These are phyloP conservation scores for Julus scanicus DNA, from an alignment of 2,888 invertebrate genomes.

Conservation along the genomic window DNA sequence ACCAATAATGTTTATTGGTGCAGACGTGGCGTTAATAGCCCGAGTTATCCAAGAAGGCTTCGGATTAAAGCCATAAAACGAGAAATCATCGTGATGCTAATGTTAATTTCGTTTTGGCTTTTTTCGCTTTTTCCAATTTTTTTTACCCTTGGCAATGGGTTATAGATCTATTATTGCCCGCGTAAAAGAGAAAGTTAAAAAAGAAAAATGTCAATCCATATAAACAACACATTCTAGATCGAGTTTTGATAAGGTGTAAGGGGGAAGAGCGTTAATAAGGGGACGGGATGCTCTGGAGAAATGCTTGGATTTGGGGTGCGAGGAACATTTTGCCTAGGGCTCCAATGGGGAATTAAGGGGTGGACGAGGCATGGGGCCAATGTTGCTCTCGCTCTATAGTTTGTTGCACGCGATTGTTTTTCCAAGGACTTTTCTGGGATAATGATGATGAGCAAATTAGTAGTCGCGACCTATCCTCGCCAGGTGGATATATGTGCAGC, in stretches of 20 bases:
- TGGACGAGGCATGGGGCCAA: neutral
- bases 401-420: slow-evolving; percentile 45
- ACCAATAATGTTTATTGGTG: slow-evolving; percentile 17
- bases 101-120: neutral
- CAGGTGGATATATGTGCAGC: slow-evolving; percentile 25
- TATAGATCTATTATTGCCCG: neutral
- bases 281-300: neutral
- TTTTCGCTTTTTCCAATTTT: neutral
- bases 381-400: neutral
- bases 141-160: neutral
- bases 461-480: slow-evolving; percentile 49
- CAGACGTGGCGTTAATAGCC: neutral
- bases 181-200: neutral
- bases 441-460: slow-evolving; percentile 53
- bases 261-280: neutral
- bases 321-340: neutral
- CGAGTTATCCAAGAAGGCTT: neutral
- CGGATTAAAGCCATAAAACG: slow-evolving; percentile 7
- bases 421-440: slow-evolving; percentile 45
- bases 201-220: slow-evolving; percentile 37
- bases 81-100: slow-evolving; percentile 35
- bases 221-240: slow-evolving; percentile 36
- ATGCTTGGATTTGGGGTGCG: neutral
- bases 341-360: neutral
- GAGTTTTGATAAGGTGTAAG: neutral